Conservation (phyloP, 2,888 invertebrate species). For the Syrista parreyssii region DNA sequence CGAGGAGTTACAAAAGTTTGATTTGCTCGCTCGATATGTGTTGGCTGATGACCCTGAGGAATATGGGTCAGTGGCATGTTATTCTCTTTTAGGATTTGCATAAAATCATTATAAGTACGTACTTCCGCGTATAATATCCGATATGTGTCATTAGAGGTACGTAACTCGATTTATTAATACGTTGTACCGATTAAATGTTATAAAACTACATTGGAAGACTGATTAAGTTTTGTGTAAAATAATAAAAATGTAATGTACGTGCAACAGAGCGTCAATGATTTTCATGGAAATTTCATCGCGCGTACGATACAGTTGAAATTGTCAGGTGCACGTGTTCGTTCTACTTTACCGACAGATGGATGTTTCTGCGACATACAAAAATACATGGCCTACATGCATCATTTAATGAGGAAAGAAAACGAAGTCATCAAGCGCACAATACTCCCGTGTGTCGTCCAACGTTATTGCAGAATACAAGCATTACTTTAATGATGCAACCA, state of each 20-base stretch:
- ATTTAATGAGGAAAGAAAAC: neutral
- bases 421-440: no score
- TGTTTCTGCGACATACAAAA: neutral
- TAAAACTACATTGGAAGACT: neutral
- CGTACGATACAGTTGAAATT: neutral
- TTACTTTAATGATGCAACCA: no score
- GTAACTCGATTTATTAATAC: no score
- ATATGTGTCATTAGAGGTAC: neutral
- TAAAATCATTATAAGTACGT: constrained; percentile 10
- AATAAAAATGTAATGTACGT: neutral
- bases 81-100: constrained; percentile 34
- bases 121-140: neutral
- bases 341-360: neutral
- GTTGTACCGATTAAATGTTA: no score
- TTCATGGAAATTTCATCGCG: neutral
- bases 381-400: neutral
- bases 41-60: constrained; percentile 28
- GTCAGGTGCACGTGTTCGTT: neutral
- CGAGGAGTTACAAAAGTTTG: neutral
- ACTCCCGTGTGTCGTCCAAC: no score
- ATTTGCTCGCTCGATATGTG: neutral
- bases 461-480: no score
- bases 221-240: neutral
- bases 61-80: constrained; percentile 44
- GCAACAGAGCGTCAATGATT: neutral